Evolutionary conservation across 2,888 invertebrate genomes (phyloP).

Genomic region (Pelosia muscerda): DNA sequence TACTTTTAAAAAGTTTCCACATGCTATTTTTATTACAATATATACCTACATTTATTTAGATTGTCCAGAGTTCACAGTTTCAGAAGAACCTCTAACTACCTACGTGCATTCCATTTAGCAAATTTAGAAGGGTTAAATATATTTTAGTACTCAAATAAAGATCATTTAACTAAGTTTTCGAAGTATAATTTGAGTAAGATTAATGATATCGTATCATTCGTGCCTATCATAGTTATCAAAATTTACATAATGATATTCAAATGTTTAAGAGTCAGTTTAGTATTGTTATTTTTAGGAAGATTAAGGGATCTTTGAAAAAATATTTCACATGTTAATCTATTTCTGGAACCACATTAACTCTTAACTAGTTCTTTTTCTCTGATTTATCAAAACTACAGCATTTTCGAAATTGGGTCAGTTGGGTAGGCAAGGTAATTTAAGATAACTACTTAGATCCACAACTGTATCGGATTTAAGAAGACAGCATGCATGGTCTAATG

Average conservation of each 20-base stretch:
- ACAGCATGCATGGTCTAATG: too few species aligned
- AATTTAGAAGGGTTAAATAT: background rate
- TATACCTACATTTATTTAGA: background rate
- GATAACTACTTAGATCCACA: too few species aligned
- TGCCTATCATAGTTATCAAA: background rate
- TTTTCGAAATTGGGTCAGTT: too few species aligned
- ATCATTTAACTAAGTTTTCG: constrained; percentile 23
- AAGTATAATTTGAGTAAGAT: constrained; percentile 20
- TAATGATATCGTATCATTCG: constrained; percentile 9
- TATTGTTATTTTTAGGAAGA: too few species aligned
- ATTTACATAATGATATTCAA: background rate
- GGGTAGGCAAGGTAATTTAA: too few species aligned
- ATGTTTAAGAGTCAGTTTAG: too few species aligned
- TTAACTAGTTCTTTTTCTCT: too few species aligned
- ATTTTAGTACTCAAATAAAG: background rate
- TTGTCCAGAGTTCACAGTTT: background rate
- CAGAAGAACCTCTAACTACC: background rate
- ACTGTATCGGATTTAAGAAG: too few species aligned
- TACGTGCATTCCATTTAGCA: background rate
- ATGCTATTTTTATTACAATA: background rate
- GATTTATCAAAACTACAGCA: too few species aligned
- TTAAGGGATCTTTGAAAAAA: too few species aligned
- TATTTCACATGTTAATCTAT: too few species aligned
- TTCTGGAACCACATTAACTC: too few species aligned
- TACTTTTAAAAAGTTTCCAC: background rate